phyloP scores from a whole-genome alignment of 1,140 invertebrate genomes.

The Mizuhopecten yessoensis region DNA sequence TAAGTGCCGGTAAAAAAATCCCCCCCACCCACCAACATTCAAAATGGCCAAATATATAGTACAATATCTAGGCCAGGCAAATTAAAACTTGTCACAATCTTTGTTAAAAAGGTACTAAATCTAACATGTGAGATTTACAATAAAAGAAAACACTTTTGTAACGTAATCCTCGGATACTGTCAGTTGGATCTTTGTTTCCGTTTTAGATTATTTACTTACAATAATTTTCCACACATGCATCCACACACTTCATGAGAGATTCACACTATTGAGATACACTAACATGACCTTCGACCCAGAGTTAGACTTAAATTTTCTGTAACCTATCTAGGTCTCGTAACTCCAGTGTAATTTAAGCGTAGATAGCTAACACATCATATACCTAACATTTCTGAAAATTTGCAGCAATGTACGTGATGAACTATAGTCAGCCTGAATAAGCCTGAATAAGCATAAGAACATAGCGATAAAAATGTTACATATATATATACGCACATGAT shows the following conservation, averaged over 20 bases:
- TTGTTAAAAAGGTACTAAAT: neutral
- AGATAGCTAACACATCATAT: neutral
- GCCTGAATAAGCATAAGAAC: neutral
- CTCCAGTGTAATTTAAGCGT: neutral
- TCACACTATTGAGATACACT: neutral
- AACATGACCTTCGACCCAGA: constrained; percentile 16
- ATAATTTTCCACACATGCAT: neutral
- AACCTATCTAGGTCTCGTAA: no score
- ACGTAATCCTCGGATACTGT: neutral
- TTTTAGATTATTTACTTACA: neutral
- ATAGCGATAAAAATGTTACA: neutral
- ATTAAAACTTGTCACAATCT: neutral
- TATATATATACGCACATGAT: neutral
- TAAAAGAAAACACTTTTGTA: neutral
- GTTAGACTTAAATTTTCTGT: no score
- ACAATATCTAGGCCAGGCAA: neutral
- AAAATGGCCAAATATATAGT: no score
- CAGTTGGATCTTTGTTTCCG: neutral
- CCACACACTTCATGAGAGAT: constrained; percentile 15
- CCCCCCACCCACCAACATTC: neutral
- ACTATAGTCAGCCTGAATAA: neutral
- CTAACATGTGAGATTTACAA: neutral
- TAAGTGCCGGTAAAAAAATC: no score
- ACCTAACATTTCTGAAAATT: neutral
- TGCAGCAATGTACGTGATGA: neutral